phyloP scores from a whole-genome alignment of 2,888 invertebrate species.

The Penaeus monodon region DNA sequence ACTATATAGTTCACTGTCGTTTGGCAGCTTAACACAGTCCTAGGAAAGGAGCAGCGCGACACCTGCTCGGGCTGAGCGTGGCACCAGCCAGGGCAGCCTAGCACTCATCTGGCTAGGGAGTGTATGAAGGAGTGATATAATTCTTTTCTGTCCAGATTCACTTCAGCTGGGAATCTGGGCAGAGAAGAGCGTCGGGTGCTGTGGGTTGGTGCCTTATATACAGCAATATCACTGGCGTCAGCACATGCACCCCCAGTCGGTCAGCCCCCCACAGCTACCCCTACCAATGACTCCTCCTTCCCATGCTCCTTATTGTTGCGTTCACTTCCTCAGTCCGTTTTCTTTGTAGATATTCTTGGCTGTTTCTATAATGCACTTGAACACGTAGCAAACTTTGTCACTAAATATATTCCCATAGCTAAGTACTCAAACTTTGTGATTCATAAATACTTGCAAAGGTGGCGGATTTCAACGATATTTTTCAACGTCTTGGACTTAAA shows the following conservation, averaged over 20 bases:
- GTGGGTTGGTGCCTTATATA: conserved; percentile 46
- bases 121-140: conserved; percentile 8
- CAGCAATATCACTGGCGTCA: conserved; percentile 36
- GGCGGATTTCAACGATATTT: too few species aligned
- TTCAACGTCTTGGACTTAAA: too few species aligned
- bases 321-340: neutral
- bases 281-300: neutral
- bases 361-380: too few species aligned
- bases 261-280: neutral
- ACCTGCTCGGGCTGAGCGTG: too few species aligned
- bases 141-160: conserved; percentile 55
- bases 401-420: too few species aligned
- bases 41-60: too few species aligned
- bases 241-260: conserved; percentile 5
- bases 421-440: too few species aligned
- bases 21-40: too few species aligned
- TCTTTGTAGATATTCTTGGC: neutral
- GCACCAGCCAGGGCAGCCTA: neutral
- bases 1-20: too few species aligned
- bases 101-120: neutral
- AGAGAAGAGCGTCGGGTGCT: conserved; percentile 31
- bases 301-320: neutral
- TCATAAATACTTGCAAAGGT: too few species aligned
- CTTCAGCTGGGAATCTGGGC: conserved; percentile 45
- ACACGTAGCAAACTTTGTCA: too few species aligned